A percentile compares a stretch with the other conserved stretches of the same genome.
Conservation (phyloP, 92 coral and sea anemone species). For the Nematostella vectensis region DNA sequence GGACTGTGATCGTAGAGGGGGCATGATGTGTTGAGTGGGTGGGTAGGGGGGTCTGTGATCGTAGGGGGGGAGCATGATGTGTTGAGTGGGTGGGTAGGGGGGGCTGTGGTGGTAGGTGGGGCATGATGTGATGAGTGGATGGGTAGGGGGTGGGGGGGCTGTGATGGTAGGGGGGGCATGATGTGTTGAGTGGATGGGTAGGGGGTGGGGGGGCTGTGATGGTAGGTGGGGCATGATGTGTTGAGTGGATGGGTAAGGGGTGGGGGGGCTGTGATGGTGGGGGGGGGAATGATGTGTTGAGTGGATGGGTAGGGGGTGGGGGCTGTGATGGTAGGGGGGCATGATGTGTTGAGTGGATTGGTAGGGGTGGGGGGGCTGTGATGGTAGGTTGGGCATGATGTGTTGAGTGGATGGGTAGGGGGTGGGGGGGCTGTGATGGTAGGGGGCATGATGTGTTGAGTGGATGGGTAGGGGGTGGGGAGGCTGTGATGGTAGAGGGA, state of each 20-base stretch:
- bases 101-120: neutral
- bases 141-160: conserved; percentile 84
- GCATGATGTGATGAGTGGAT: neutral
- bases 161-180: conserved; percentile 41
- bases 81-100: conserved; percentile 26
- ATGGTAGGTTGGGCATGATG: no score
- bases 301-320: no score
- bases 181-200: neutral
- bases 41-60: neutral
- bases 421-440: neutral
- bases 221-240: no score
- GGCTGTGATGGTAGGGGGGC: neutral
- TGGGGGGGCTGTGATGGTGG: conserved; percentile 81
- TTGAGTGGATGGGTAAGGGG: no score
- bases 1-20: conserved; percentile 59
- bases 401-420: no score
- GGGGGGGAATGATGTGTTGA: no score
- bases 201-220: neutral
- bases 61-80: conserved; percentile 90
- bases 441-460: neutral
- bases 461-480: conserved; percentile 35
- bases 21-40: neutral
- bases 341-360: neutral
- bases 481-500: neutral
- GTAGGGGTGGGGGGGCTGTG: conserved; percentile 82